phyloP scores from a whole-genome alignment of 2,888 invertebrate genomes.

The Gonocerus acuteangulatus region DNA sequence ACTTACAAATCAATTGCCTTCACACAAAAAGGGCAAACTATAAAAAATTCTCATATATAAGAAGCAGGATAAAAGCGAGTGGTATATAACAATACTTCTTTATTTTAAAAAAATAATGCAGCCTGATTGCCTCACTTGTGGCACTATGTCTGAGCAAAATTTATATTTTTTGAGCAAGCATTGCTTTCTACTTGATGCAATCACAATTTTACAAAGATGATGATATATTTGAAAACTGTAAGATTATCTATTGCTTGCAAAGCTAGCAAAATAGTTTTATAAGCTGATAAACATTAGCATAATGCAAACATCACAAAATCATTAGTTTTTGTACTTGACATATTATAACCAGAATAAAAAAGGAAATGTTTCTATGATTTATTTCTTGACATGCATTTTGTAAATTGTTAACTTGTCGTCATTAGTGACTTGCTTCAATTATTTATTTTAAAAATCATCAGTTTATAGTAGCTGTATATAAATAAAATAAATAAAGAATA shows the following conservation, averaged over 20 bases:
- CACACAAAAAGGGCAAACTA: conserved; percentile 8
- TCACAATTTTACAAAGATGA: conserved; percentile 6
- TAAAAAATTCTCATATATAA: background rate
- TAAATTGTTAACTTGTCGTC: no score
- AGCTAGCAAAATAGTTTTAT: background rate
- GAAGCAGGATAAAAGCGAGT: background rate
- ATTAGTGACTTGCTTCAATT: no score
- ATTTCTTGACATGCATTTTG: no score
- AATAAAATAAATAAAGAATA: no score
- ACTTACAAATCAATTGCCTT: conserved; percentile 18
- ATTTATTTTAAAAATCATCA: no score
- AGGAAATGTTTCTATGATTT: no score
- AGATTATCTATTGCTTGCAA: conserved; percentile 15
- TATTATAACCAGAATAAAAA: no score
- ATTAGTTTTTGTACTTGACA: no score
- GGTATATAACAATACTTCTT: background rate
- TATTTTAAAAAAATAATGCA: conserved; percentile 20
- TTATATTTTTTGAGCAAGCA: conserved; percentile 18
- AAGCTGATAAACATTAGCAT: background rate
- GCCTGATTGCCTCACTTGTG: conserved; percentile 2
- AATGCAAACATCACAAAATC: no score
- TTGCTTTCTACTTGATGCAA: conserved; percentile 17
- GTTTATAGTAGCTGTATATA: no score
- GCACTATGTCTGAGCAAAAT: conserved; percentile 16
- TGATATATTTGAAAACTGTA: conserved; percentile 1